Percentiles rank a stretch among this genome's conserved stretches.
Evolutionary conservation across 2,113 vertebrate species (phyloP).

Genomic region (Xyliphius kryptos): DNA sequence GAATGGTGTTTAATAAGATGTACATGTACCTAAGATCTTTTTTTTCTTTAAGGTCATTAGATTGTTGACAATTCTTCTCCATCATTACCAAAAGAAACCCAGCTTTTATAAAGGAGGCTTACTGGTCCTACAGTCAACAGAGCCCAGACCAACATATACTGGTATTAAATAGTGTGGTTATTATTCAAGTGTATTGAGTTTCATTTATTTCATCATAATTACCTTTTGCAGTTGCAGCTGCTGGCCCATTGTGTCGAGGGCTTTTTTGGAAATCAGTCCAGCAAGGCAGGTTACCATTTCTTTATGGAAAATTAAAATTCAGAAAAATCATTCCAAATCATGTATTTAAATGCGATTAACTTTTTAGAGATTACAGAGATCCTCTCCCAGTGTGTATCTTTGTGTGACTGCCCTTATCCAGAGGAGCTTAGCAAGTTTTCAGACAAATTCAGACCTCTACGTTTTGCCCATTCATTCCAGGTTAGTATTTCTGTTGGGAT

Average conservation of each 20-base stretch:
- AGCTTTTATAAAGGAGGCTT: not conserved
- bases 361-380: slow-evolving; percentile 21
- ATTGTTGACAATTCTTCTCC: slow-evolving; percentile 14
- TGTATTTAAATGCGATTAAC: not conserved
- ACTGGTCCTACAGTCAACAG: slow-evolving; percentile 11
- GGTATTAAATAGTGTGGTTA: not conserved
- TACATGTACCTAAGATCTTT: not conserved
- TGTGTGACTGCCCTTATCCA: slow-evolving; percentile 25
- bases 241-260: slow-evolving; percentile 28
- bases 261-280: slow-evolving; percentile 1
- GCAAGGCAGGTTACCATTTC: not conserved
- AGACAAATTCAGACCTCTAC: slow-evolving; percentile 22
- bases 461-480: slow-evolving; percentile 33
- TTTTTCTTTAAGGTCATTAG: slow-evolving; percentile 25
- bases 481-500: slow-evolving; percentile 3
- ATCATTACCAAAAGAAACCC: not conserved
- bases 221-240: slow-evolving; percentile 28
- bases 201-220: not conserved
- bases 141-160: not conserved
- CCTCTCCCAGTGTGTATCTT: slow-evolving; percentile 23
- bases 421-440: slow-evolving; percentile 28
- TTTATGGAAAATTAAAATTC: not conserved
- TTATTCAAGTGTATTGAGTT: not conserved
- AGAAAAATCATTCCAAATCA: not conserved
- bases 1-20: no score